Evolutionary conservation across 35 echinoderm and acorn worm species (phyloP).

Genomic region (Chiridota heheva): DNA sequence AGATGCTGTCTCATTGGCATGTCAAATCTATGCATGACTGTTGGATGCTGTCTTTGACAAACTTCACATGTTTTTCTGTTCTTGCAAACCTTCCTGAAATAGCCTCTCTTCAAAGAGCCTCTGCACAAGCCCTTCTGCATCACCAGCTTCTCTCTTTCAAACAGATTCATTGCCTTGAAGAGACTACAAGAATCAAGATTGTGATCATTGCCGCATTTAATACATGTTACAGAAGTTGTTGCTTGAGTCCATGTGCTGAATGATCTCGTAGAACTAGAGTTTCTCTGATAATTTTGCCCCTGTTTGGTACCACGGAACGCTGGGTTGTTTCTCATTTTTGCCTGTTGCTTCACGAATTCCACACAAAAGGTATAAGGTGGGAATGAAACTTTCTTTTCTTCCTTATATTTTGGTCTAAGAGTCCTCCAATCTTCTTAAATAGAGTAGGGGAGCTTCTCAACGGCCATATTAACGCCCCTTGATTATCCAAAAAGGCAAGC

Average conservation of each 20-base stretch:
- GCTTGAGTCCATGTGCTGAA: not conserved
- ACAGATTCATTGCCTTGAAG: not conserved
- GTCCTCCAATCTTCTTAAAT: slow-evolving; percentile 44
- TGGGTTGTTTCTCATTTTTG: slow-evolving; percentile 43
- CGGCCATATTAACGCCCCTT: slow-evolving; percentile 36
- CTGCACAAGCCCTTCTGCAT: slow-evolving; percentile 39
- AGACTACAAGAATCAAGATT: not conserved
- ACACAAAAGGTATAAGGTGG: slow-evolving; percentile 48
- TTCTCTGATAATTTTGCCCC: too few species aligned
- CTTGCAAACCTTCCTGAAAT: slow-evolving; percentile 29
- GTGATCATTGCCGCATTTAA: not conserved
- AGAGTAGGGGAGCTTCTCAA: slow-evolving; percentile 49
- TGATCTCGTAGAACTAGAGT: not conserved
- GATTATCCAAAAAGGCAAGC: slow-evolving; percentile 53
- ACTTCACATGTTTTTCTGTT: slow-evolving; percentile 34
- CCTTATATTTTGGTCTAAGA: slow-evolving; percentile 35
- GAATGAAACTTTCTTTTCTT: slow-evolving; percentile 18
- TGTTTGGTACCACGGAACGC: not conserved
- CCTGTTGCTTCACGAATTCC: slow-evolving; percentile 31
- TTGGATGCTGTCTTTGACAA: slow-evolving; percentile 53
- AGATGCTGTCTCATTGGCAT: too few species aligned
- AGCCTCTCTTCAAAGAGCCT: slow-evolving; percentile 48
- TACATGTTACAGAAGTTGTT: not conserved
- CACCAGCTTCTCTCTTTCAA: slow-evolving; percentile 13
- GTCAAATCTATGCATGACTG: slow-evolving; percentile 47